phyloP scores from a whole-genome alignment of 2,888 invertebrate species.

The Synergus itoensis region DNA sequence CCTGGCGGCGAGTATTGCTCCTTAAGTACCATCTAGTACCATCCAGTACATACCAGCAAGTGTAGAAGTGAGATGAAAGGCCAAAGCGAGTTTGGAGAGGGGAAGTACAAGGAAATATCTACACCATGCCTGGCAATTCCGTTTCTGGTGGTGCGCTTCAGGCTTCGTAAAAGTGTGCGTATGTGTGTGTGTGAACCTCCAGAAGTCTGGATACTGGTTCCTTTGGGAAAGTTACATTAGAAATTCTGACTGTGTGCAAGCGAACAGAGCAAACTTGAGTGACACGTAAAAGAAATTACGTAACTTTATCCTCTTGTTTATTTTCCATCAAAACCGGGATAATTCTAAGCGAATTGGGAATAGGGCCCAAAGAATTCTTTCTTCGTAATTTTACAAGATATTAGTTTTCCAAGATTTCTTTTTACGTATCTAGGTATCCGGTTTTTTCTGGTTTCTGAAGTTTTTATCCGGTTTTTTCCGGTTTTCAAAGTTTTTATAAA shows the following conservation, averaged over 20 bases:
- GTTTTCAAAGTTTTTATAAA: too few relatives aligned
- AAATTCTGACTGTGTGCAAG: background rate
- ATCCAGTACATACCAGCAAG: slow-evolving; percentile 17
- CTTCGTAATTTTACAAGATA: too few relatives aligned
- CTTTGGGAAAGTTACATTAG: background rate
- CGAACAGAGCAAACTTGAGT: background rate
- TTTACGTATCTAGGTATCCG: too few relatives aligned
- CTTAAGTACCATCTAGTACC: slow-evolving; percentile 6
- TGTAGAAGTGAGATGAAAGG: slow-evolving; percentile 23
- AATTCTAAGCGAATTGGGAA: too few relatives aligned
- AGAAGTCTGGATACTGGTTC: background rate
- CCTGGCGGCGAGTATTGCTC: slow-evolving; percentile 47
- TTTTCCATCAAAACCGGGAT: background rate
- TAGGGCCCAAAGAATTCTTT: too few relatives aligned
- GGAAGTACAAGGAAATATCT: slow-evolving; percentile 19
- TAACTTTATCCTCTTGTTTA: background rate
- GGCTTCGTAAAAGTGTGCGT: background rate
- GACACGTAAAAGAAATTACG: slow-evolving; percentile 10
- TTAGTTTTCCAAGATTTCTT: too few relatives aligned
- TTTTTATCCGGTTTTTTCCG: too few relatives aligned
- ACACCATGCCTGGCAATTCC: slow-evolving; percentile 46
- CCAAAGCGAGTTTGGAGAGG: slow-evolving; percentile 42
- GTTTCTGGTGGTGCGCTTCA: slow-evolving; percentile 38
- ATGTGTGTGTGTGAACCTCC: background rate
- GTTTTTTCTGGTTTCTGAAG: too few relatives aligned